Evolutionary conservation across 1,140 invertebrate species (phyloP), one percentile per base, ranked within the genome.

Genomic region (Anastrepha ludens): DNA sequence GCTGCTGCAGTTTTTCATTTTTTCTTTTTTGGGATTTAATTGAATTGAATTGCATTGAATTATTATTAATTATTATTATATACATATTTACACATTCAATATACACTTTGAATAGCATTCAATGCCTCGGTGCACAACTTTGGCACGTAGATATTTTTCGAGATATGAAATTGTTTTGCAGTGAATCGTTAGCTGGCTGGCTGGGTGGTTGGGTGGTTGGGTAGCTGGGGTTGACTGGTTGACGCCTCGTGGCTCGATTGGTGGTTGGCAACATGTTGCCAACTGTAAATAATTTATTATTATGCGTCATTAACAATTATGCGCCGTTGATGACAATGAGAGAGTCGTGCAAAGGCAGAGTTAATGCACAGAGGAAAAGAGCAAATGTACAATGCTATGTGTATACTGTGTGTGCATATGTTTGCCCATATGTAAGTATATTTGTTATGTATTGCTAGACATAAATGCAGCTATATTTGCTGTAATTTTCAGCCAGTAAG

Each of bases 261-360:
- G 47, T 81, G 74, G 74, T 81, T 11, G 74, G 74, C 74, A 81
- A 81, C 74, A 81, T 81, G 74, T 81, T 81, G 74, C 74, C 44
- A 60, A 86, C 59, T 86, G 85, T 86, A 60, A 86, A 86, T 86
- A 86, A 86, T 86, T 86, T 62, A 86, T 62, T 86, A 86, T 86
- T 59, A 59, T 60, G 59, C 85, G 85, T 60, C 85, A 86, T 86
- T 86, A 86, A 86, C 85, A 86, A 86, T 86, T 86, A 86, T 86
- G 85, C 50, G 85, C 85, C 59, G 58, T 86, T 62, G 59, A 86
- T 86, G 74, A 81, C 74, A 55, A 81, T 81, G 17, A 62, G 15
- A 58, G 55, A 58, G 55, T 7, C 60, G 60, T 4, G 60, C 60
- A 39, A 47, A 74, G 47, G 9, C 47, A 29, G 0, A 29, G 60